A percentile compares a stretch with the other conserved stretches of the same genome.
Evolutionary conservation across 2,113 vertebrate genomes (phyloP).

Genomic region (Callionymus lyra): DNA sequence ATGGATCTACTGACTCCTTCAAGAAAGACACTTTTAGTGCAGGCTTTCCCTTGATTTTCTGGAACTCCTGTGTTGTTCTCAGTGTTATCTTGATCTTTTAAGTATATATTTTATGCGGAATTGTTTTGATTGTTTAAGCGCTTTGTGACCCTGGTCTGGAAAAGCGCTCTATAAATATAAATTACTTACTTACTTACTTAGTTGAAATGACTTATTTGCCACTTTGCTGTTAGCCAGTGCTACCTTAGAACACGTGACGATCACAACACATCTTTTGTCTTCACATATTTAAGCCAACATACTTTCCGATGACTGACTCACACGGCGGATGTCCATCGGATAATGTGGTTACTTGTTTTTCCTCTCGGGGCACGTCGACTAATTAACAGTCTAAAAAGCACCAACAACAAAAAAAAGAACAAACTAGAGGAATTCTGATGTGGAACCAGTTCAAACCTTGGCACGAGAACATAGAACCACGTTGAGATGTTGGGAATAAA

Average conservation of each 20-base stretch:
- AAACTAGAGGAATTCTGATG: constrained; percentile 36
- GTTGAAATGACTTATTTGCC: too few relatives aligned
- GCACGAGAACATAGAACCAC: constrained; percentile 6
- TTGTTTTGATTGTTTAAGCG: too few relatives aligned
- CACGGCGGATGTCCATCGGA: constrained; percentile 63
- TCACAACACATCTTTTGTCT: constrained; percentile 48
- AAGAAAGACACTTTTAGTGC: too few relatives aligned
- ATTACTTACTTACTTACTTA: too few relatives aligned
- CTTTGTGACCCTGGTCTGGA: too few relatives aligned
- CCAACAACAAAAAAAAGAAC: constrained; percentile 42
- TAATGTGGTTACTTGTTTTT: constrained; percentile 64
- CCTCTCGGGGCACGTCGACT: constrained; percentile 56
- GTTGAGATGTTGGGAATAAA: constrained; percentile 9
- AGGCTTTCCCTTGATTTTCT: too few relatives aligned
- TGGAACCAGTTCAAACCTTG: constrained; percentile 25
- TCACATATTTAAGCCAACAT: constrained; percentile 64
- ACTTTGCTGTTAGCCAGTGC: not conserved
- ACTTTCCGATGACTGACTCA: constrained; percentile 56
- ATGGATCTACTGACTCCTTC: too few relatives aligned
- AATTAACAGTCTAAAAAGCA: constrained; percentile 63
- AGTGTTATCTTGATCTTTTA: too few relatives aligned
- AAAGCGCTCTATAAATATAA: too few relatives aligned
- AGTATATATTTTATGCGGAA: too few relatives aligned
- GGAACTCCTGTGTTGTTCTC: too few relatives aligned
- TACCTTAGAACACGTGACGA: too few relatives aligned